Evolutionary conservation across 2,113 vertebrate genomes (phyloP).

Genomic region (Syngnathus typhle): DNA sequence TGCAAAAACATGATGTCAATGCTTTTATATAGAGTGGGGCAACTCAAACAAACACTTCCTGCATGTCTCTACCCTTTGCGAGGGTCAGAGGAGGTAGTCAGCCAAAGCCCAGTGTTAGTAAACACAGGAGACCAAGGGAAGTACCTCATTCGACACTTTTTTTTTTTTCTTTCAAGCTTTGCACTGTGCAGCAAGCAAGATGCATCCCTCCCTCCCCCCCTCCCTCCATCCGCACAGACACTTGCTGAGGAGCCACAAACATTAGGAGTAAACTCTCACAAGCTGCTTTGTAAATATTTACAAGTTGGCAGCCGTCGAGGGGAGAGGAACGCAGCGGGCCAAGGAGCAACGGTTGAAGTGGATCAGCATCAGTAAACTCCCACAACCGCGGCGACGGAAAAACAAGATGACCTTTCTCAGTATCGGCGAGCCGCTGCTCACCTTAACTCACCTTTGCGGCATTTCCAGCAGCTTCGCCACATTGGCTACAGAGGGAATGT

Average conservation of each 20-base stretch:
- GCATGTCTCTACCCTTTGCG: conserved; percentile 15
- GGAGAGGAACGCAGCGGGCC: conserved; percentile 26
- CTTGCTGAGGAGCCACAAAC: conserved; percentile 33
- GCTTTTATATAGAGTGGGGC: conserved; percentile 26
- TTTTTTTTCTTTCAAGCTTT: conserved; percentile 7
- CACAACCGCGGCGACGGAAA: conserved; percentile 4
- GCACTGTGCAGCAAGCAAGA: conserved; percentile 19
- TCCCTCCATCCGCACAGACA: conserved; percentile 21
- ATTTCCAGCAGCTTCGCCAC: background rate
- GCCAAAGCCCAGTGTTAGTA: conserved; percentile 49
- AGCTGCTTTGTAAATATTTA: conserved; percentile 71
- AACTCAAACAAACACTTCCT: conserved; percentile 37
- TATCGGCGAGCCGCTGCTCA: conserved; percentile 13
- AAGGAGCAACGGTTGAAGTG: conserved; percentile 22
- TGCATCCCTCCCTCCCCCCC: conserved; percentile 10
- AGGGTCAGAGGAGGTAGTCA: conserved; percentile 19
- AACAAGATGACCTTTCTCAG: conserved; percentile 43
- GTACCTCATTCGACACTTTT: conserved; percentile 41
- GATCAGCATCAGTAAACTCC: conserved; percentile 15
- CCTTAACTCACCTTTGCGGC: conserved; percentile 17
- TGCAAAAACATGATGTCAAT: conserved; percentile 35
- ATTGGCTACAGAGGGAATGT: background rate
- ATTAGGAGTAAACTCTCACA: conserved; percentile 61
- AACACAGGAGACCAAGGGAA: conserved; percentile 52
- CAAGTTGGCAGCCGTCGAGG: conserved; percentile 28